Evolutionary conservation across 2,888 invertebrate species (phyloP).

Genomic region (Xylota segnis): DNA sequence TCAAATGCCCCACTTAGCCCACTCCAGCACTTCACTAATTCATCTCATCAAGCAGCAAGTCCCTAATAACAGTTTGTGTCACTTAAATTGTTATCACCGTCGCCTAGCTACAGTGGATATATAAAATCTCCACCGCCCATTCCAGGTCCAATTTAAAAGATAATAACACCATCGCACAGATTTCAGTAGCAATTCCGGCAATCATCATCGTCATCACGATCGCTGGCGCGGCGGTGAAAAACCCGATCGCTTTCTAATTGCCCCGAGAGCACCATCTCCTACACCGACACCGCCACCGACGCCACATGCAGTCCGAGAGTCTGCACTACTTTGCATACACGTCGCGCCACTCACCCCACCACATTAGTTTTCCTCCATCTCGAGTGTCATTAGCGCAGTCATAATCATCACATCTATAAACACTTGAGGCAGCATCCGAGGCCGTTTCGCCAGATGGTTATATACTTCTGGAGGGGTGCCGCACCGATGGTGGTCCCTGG

Average conservation of each 20-base stretch:
- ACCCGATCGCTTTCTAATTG: constrained; percentile 48
- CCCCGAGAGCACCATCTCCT: constrained; percentile 20
- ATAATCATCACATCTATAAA: constrained; percentile 74
- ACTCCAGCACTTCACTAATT: background rate
- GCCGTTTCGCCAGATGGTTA: constrained; percentile 58
- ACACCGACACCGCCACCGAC: background rate
- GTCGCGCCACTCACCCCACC: background rate
- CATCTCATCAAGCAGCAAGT: background rate
- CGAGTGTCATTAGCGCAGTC: constrained; percentile 67
- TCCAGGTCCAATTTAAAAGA: constrained; percentile 12
- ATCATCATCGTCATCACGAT: constrained; percentile 42
- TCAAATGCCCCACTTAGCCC: too few species aligned
- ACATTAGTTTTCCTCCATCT: constrained; percentile 35
- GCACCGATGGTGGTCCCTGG: constrained; percentile 54
- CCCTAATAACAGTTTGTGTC: background rate
- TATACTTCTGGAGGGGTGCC: constrained; percentile 30
- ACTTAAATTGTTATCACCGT: background rate
- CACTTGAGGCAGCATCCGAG: constrained; percentile 44
- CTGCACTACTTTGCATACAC: constrained; percentile 54
- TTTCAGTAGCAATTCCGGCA: constrained; percentile 42
- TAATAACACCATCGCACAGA: constrained; percentile 35
- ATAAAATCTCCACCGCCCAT: constrained; percentile 1
- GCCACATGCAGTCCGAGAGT: constrained; percentile 37
- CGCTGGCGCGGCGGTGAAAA: constrained; percentile 15
- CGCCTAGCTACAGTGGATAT: background rate